Evolutionary conservation across 1,140 invertebrate genomes (phyloP).

Genomic region (Drosophila ficusphila): DNA sequence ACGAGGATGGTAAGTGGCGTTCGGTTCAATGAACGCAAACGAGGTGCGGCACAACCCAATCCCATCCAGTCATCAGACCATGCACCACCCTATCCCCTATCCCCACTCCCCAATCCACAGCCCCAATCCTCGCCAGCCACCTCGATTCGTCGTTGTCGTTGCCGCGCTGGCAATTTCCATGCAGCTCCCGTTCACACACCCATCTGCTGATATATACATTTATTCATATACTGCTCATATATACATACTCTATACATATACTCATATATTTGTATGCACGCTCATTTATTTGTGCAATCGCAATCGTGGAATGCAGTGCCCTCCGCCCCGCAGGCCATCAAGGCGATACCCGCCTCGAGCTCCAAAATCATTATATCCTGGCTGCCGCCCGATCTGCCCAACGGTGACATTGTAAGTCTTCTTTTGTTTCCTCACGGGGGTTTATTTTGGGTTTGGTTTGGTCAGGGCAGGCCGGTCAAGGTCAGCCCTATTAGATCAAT

Average conservation of each 20-base stretch:
- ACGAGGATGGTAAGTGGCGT: conserved; percentile 92
- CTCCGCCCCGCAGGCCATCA: conserved; percentile 93
- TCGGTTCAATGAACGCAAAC: conserved; percentile 79
- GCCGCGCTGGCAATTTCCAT: conserved; percentile 58
- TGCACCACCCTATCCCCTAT: background rate
- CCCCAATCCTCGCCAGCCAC: conserved; percentile 11
- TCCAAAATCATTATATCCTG: conserved; percentile 95
- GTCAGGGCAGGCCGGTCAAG: background rate
- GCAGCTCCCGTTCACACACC: conserved; percentile 40
- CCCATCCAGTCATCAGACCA: background rate
- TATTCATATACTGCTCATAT: conserved; percentile 45
- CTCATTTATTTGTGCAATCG: conserved; percentile 42
- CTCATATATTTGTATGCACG: conserved; percentile 32
- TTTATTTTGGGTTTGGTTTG: conserved; percentile 4
- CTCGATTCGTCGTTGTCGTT: conserved; percentile 29
- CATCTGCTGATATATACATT: conserved; percentile 50
- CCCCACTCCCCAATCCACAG: background rate
- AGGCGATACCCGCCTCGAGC: conserved; percentile 92
- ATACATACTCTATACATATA: conserved; percentile 63
- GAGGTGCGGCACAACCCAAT: conserved; percentile 44
- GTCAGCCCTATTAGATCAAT: background rate
- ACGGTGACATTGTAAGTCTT: conserved; percentile 88
- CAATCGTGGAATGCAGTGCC: conserved; percentile 87
- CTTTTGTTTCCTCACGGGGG: background rate
- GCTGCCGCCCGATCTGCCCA: conserved; percentile 90